Evolutionary conservation across 2,888 invertebrate species (phyloP), one percentile per base, ranked within the genome.

Genomic region (Nomada flava): DNA sequence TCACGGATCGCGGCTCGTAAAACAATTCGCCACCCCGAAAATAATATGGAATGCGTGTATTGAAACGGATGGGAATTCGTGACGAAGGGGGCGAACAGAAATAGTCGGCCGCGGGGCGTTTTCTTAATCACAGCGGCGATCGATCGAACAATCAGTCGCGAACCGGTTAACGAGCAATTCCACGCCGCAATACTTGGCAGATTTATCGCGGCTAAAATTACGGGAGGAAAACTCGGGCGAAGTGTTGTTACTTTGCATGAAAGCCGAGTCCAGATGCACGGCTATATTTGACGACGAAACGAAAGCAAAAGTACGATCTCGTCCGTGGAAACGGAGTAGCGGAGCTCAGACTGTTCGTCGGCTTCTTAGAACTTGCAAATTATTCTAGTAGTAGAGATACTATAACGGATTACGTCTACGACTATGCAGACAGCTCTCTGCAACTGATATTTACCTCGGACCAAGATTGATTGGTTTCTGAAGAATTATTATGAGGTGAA

Each of bases 191-290:
- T 60, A 57, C 60, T 69, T 80, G 82, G 80, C 82, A 72, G 60
- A 82, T 82, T 69, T 76, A 72, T 76, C 63, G 69, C 63, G 57
- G 76, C 72, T 68, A 80, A 82, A 82, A 82, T 82, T 80, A 82
- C 59, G 64, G 23, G 50, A n/a, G 57, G 50, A 59, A 70, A 76
- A 57, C 62, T 57, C 50, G 68, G 11, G 4, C 15, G 44, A 29
- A 62, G 68, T 50, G 67, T 63, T 53, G 62, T 52, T 53, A 71
- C 62, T 71, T 68, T 44, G n/a, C 79, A n/a, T 44, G 69, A 57
- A 64, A 64, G 36, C 36, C 53, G 42, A 52, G 29, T 53, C 74
- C 63, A 76, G 69, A 70, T 70, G 50, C 63, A 15, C 20, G 76
- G 64, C 76, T 79, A 79, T 79, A 76, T 76, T 76, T 63, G 79